These are phyloP conservation scores for Oncorhynchus clarkii DNA, from an alignment of 2,113 vertebrate species.

Conservation along the genomic window DNA sequence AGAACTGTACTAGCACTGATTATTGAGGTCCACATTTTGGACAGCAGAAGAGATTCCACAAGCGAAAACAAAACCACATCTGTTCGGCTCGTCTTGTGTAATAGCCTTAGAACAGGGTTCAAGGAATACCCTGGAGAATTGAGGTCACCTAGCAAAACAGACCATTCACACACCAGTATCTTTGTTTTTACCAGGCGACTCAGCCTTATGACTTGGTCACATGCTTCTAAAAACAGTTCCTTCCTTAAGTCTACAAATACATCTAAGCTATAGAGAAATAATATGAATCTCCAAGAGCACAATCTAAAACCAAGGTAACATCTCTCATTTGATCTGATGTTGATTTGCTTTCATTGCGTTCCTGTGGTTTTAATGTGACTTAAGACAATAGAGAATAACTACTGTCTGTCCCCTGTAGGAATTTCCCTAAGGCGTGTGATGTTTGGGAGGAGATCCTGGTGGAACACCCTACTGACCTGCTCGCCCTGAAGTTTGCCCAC, in stretches of 20 bases:
- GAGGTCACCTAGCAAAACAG: neutral
- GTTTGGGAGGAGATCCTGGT: constrained; percentile 87
- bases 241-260: neutral
- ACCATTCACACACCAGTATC: too few relatives aligned
- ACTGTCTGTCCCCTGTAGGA: constrained; percentile 64
- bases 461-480: constrained; percentile 86
- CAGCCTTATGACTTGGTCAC: neutral
- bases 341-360: neutral
- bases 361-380: neutral
- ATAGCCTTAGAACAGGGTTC: neutral
- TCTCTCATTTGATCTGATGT: neutral
- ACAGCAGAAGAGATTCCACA: neutral
- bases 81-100: neutral
- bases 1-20: neutral
- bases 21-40: neutral
- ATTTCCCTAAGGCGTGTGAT: constrained; percentile 76
- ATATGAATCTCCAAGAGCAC: neutral
- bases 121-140: neutral
- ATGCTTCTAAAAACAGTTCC: constrained; percentile 7
- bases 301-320: neutral
- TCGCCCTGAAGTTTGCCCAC: constrained; percentile 89
- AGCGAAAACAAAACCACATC: neutral
- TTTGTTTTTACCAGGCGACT: neutral
- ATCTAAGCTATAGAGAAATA: neutral
- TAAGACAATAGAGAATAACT: neutral